A percentile compares a stretch with the other conserved stretches of the same genome.
These are phyloP conservation scores for Luffia ferchaultella DNA, from an alignment of 2,888 invertebrate species.

Conservation along the genomic window DNA sequence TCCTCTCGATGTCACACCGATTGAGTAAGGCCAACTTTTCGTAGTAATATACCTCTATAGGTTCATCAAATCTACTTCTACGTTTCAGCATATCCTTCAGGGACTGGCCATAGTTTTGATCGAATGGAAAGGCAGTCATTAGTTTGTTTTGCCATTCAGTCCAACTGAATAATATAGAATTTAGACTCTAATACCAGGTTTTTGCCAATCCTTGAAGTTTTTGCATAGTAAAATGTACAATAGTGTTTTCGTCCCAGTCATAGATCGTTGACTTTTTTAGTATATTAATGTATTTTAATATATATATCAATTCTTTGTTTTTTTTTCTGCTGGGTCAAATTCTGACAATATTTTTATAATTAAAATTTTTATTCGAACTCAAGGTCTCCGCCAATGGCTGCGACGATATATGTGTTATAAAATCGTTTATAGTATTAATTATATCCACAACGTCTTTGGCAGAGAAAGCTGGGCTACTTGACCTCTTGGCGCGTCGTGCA, in stretches of 20 bases:
- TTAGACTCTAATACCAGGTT: too few species aligned
- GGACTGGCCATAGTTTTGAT: too few species aligned
- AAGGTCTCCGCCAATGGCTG: background rate
- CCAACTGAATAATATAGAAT: slow-evolving; percentile 14
- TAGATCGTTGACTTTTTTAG: background rate
- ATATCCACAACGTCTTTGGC: background rate
- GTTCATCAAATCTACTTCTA: slow-evolving; percentile 2
- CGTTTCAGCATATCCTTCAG: slow-evolving; percentile 11
- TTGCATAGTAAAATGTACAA: slow-evolving; percentile 14
- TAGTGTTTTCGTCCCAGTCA: slow-evolving; percentile 13
- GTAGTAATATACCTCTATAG: background rate
- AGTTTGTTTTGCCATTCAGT: slow-evolving; percentile 14
- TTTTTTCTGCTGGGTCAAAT: background rate
- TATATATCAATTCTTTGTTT: background rate
- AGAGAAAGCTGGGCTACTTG: background rate
- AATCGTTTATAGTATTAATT: background rate
- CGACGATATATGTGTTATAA: background rate
- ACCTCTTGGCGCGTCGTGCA: too few species aligned
- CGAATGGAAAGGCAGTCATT: slow-evolving; percentile 4
- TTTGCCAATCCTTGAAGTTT: slow-evolving; percentile 17
- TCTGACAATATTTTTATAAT: background rate
- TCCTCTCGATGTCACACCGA: background rate
- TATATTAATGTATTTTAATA: background rate
- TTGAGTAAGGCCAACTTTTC: background rate
- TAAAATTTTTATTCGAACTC: background rate